Base-by-base conservation (phyloP, 2,888 invertebrate species). In the Drosophila maculinotata region DNA sequence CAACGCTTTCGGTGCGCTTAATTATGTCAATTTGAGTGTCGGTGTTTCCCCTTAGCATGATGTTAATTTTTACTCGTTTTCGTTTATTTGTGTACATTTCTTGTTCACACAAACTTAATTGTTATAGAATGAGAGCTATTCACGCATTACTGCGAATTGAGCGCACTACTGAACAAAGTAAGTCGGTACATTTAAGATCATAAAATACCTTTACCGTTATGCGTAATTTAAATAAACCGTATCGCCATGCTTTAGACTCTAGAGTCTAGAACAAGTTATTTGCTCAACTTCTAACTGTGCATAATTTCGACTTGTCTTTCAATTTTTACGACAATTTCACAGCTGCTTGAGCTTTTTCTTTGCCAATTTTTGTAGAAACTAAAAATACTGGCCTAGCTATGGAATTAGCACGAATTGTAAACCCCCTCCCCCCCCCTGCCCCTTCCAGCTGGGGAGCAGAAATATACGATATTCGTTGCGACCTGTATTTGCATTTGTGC, bases 291-390 rank as follows among this genome's bases (percentile, higher is more conserved):
- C 51, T 62, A 76, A 67, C 78, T 60, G 70, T 64, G 44, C 17
- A 31, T 41, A 23, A 52, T 44, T 64, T 56, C n/a, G 28, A 60
- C 26, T 59, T 54, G 56, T 39, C 35, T 64, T 76, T 56, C 38
- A 57, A 60, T 76, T 56, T 56, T 58, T 30, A 67, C 70, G 75
- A 76, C 78, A 76, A 70, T 70, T 78, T 73, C 58, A 65, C 60
- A 77, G 62, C 64, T 73, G 60, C 75, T 54, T 51, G 42, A n/a
- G n/a, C n/a, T n/a, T 26, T 38, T 49, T 58, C 57, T 60, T 65
- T 56, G 17, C 53, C 48, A 28, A 44, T 25, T 58, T 57, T 49
- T 58, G 12, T 54, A 53, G 25, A 14, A 47, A 49, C 47, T 49
- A 47, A 63, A 72, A 74, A 64, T 56, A 56, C 28, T 41, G 28